Evolutionary conservation across 2,797 vertebrate species (phyloP), one percentile per base, ranked within the genome.

Genomic region (Cephalopachus bancanus): DNA sequence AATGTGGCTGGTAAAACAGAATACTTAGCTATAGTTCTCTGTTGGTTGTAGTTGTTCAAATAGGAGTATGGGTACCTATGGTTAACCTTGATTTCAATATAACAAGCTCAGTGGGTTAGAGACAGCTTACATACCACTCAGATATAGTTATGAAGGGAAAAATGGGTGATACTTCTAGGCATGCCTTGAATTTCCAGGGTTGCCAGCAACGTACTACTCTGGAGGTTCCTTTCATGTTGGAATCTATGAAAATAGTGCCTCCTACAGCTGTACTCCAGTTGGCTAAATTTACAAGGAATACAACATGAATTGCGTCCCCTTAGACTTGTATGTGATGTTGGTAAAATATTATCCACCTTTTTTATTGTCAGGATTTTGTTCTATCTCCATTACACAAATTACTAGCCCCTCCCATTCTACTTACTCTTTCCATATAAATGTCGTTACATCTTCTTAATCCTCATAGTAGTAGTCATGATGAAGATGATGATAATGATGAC

Each of bases 261-360:
- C 78, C 57, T 62, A 49, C 22, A 69, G n/a, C 30, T 88, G 67
- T 84, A 78, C 16, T 96, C 51, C 28, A 74, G 26, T 55, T 57
- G 49, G n/a, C 69, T 85, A 90, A 83, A 57, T 72, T 93, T 71
- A 79, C 62, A 83, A 16, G 83, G 44, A 95, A 65, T n/a, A 12
- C 22, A 55, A 22, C 15, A 51, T 49, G 76, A 79, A 55, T 75
- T 81, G 17, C 83, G 22, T 0, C 62, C 30, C 37, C 4, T 44
- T 30, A 33, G 15, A 65, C 28, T 19, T 30, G 30, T 55, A 15
- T 7, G 30, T 57, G 53, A 49, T 60, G 2, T 64, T 87, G 57
- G 24, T 19, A 76, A 92, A 85, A 92, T 76, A 64, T 11, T 53
- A 62, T 57, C 4, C 24, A 44, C 7, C 86, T 44, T 74, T 0